A percentile compares a stretch with the other conserved stretches of the same genome.
Conservation (phyloP, 2,888 invertebrate species). For the Papilio gigon region DNA sequence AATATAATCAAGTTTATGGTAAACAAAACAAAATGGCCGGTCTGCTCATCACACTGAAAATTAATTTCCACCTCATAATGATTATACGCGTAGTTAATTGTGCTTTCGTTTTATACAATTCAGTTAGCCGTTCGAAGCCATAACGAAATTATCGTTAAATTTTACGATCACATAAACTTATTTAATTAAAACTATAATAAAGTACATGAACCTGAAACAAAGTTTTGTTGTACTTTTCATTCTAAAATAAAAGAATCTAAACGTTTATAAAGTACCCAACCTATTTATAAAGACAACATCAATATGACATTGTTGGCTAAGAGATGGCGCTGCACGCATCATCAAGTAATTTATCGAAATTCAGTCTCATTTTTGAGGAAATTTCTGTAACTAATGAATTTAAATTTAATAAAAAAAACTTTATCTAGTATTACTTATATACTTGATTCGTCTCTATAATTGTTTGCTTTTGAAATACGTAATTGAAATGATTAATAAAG, state of each 20-base stretch:
- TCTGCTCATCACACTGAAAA: conserved; percentile 21
- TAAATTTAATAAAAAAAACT: background rate
- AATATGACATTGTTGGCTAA: background rate
- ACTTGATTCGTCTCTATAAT: background rate
- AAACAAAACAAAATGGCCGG: background rate
- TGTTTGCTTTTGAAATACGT: background rate
- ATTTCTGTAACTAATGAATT: too few relatives aligned
- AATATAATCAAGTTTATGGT: background rate
- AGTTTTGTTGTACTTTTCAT: background rate
- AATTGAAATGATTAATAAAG: background rate
- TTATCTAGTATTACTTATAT: background rate
- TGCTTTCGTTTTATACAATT: conserved; percentile 13
- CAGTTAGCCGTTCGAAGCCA: conserved; percentile 4
- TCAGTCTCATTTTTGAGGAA: background rate
- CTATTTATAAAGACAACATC: background rate
- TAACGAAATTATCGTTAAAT: conserved; percentile 25
- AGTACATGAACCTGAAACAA: background rate
- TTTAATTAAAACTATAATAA: conserved; percentile 14
- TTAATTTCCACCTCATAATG: conserved; percentile 23
- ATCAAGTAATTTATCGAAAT: background rate
- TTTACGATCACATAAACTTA: conserved; percentile 26
- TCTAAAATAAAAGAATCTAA: background rate
- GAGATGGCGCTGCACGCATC: background rate
- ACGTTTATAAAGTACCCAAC: background rate
- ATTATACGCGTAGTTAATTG: conserved; percentile 17